Evolutionary conservation across 2,888 invertebrate species (phyloP), one percentile per base, ranked within the genome.

Genomic region (Neoascia interrupta): DNA sequence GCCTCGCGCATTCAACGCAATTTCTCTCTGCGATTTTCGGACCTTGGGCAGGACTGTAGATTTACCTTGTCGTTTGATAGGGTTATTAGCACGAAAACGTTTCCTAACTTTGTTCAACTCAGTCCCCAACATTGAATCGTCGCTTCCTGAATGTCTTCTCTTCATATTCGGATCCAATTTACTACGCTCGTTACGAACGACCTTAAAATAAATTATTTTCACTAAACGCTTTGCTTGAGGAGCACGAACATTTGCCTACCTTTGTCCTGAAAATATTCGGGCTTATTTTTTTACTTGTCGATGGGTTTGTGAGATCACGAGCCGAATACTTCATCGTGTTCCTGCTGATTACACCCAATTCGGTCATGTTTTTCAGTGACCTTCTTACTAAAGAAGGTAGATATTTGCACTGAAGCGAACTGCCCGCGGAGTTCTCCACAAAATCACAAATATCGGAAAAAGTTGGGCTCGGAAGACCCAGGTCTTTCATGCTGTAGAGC

Each of bases 341-440:
- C 13, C 37, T 60, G n/a, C n/a, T 11, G 4, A 60, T 37, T 16
- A 60, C 23, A 16, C 60, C 60, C 26, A 60, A 26, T 8, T 47
- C 21, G 3, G 36, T 39, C 26, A 82, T 2, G 39, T 83, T 83
- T 13, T 66, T 49, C 2, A 85, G 73, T 0, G 85, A 84, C 11
- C 76, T 68, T 5, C 73, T 51, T 13, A 85, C 79, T 1, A 10
- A 54, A 1, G 47, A 58, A 1, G 82, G 81, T 5, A 85, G 31
- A 15, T 82, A 56, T 0, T 26, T 5, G 8, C 84, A 82, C 0
- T 85, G 85, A 28, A 82, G 82, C 15, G 70, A 8, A 64, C 84
- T 83, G 5, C 82, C 80, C 82, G 85, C 82, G 3, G 37, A 4
- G 3, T 18, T 47, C 1, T 63, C 2, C 3, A 82, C 76, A 39